Conservation (phyloP, 2,888 invertebrate species). For the Andrena dorsata region DNA sequence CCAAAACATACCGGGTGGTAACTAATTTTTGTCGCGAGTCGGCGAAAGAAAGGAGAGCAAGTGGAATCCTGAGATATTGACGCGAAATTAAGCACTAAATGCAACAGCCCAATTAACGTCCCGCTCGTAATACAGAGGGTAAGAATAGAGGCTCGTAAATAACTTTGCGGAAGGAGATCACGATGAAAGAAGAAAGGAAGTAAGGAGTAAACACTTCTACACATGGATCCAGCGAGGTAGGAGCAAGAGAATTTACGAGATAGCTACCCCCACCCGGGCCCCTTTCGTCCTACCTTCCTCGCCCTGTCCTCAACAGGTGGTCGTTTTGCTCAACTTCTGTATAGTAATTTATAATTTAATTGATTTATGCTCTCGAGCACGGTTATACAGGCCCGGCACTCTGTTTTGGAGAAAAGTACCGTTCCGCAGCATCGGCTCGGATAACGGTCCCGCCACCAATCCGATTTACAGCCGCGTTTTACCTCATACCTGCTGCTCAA, state of each 20-base stretch:
- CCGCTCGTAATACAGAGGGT: constrained; percentile 31
- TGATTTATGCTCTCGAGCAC: constrained; percentile 78
- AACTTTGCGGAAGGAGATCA: constrained; percentile 48
- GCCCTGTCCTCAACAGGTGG: constrained; percentile 83
- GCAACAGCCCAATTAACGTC: constrained; percentile 49
- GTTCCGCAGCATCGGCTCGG: constrained; percentile 59
- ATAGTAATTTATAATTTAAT: constrained; percentile 84
- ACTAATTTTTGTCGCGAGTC: neutral
- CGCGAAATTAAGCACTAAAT: constrained; percentile 20
- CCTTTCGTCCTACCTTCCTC: constrained; percentile 78
- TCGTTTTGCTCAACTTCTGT: constrained; percentile 83
- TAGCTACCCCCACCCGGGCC: constrained; percentile 80
- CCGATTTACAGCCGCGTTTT: constrained; percentile 55
- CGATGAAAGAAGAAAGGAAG: constrained; percentile 58
- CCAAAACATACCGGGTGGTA: neutral
- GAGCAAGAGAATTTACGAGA: constrained; percentile 83
- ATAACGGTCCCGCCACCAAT: constrained; percentile 62
- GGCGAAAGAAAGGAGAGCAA: neutral
- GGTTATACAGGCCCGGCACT: constrained; percentile 49
- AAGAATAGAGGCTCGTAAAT: constrained; percentile 54
- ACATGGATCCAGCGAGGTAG: constrained; percentile 70
- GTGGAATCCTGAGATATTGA: neutral
- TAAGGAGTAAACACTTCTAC: constrained; percentile 67
- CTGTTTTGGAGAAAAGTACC: constrained; percentile 64
- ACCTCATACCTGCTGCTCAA: neutral